phyloP scores from a whole-genome alignment of 2,797 vertebrate genomes.

The Lepidocolaptes lacrymiger region DNA sequence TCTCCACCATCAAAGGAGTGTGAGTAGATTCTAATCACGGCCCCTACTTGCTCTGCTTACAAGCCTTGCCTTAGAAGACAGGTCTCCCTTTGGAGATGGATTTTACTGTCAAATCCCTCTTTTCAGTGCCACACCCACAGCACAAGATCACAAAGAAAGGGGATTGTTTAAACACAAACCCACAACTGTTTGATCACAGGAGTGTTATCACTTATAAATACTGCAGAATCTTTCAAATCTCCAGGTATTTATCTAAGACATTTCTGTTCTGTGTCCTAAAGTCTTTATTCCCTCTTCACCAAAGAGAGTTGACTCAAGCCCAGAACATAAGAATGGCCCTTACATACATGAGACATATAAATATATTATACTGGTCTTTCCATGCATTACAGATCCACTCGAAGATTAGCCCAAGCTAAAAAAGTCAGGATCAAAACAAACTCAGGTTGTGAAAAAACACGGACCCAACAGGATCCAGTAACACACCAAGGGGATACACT shows the following conservation, averaged over 20 bases:
- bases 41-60: slow-evolving; percentile 57
- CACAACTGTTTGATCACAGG: slow-evolving; percentile 66
- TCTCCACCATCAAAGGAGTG: slow-evolving; percentile 42
- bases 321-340: background rate
- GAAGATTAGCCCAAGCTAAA: background rate
- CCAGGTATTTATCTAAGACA: slow-evolving; percentile 14
- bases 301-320: background rate
- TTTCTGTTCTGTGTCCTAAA: background rate
- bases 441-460: background rate
- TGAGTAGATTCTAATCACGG: slow-evolving; percentile 47
- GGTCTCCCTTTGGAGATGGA: slow-evolving; percentile 15
- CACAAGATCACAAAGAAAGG: slow-evolving; percentile 60
- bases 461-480: background rate
- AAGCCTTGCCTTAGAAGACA: slow-evolving; percentile 38
- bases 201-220: slow-evolving; percentile 42
- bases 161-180: slow-evolving; percentile 49
- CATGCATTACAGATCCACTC: background rate
- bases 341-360: background rate
- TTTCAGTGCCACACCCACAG: slow-evolving; percentile 56
- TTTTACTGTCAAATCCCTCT: slow-evolving; percentile 63
- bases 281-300: background rate
- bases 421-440: background rate
- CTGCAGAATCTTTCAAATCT: slow-evolving; percentile 1
- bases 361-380: background rate
- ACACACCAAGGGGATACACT: background rate